Conservation (phyloP, 2,113 vertebrate genomes). For the Triplophysa dalaica region DNA sequence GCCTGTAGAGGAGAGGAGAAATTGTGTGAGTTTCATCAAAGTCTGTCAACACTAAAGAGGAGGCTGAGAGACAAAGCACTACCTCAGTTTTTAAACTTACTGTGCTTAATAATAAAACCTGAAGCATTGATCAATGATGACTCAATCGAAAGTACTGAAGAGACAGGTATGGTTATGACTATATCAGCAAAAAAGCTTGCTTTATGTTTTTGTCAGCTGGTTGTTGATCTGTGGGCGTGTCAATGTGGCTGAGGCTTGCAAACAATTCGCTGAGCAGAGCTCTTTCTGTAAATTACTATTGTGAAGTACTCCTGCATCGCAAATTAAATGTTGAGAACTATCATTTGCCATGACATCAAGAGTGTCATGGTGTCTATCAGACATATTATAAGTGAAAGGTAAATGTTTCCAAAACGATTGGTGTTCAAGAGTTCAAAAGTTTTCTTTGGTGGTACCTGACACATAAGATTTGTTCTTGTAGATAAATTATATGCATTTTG, state of each 20-base stretch:
- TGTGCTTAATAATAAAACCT: not conserved
- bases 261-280: not conserved
- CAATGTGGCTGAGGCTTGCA: not conserved
- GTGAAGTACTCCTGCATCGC: not conserved
- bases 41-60: slow-evolving; percentile 18
- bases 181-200: not conserved
- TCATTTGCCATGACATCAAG: not conserved
- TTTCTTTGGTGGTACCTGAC: not conserved
- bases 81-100: not conserved
- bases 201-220: not conserved
- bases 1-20: not conserved
- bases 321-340: not conserved
- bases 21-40: slow-evolving; percentile 14
- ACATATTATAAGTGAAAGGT: no score
- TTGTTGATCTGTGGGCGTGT: not conserved
- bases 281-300: slow-evolving; percentile 3
- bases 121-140: not conserved
- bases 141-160: not conserved
- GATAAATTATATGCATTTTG: not conserved
- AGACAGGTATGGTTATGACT: not conserved
- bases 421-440: slow-evolving; percentile 8
- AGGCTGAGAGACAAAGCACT: not conserved
- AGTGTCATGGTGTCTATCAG: not conserved
- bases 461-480: not conserved
- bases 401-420: not conserved